Evolutionary conservation across 2,797 vertebrate genomes (phyloP).

Genomic region (Tympanoctomys barrerae): DNA sequence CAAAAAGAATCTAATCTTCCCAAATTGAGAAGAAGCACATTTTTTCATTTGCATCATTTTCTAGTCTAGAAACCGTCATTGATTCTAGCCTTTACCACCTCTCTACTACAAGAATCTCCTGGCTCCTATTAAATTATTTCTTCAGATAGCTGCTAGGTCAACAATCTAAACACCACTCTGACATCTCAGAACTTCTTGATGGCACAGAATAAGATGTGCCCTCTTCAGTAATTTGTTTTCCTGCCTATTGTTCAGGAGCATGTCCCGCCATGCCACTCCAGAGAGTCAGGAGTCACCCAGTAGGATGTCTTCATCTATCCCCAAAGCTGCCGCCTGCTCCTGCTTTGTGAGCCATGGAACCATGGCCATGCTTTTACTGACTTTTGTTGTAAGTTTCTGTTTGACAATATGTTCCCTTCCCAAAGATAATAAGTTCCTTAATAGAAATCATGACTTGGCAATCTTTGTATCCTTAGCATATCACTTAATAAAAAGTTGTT

Average conservation of each 20-base stretch:
- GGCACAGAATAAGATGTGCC: not conserved
- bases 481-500: not conserved
- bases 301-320: not conserved
- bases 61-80: not conserved
- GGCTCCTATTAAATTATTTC: not conserved
- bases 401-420: not conserved
- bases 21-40: not conserved
- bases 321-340: not conserved
- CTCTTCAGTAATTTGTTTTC: not conserved
- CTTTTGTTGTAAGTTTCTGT: not conserved
- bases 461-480: not conserved
- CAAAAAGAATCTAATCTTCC: not conserved
- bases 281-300: not conserved
- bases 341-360: not conserved
- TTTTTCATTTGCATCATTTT: not conserved
- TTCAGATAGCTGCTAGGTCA: not conserved
- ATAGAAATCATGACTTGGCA: not conserved
- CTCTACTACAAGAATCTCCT: not conserved
- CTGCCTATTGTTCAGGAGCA: no score
- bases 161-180: not conserved
- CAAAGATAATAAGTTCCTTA: not conserved
- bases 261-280: not conserved
- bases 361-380: not conserved
- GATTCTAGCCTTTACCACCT: not conserved
- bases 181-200: not conserved